Conservation (phyloP, 2,888 invertebrate genomes). For the Nemoura dubitans region DNA sequence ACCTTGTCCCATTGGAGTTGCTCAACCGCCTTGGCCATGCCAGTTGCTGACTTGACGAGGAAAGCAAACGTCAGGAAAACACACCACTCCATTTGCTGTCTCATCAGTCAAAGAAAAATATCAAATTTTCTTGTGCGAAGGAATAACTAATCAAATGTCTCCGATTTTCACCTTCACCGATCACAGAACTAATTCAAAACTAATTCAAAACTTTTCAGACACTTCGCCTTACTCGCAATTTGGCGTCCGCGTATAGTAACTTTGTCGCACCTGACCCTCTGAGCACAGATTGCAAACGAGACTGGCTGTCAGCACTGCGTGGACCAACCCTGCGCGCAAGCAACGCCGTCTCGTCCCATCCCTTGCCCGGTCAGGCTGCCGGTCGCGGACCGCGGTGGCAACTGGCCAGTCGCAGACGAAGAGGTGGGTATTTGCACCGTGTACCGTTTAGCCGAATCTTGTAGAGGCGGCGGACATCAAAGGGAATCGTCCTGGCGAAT, state of each 20-base stretch:
- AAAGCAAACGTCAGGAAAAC: not conserved
- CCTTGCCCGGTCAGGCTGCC: too few species aligned
- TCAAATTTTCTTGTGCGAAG: not conserved
- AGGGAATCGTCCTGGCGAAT: not conserved
- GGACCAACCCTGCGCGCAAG: not conserved
- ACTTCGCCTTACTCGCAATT: too few species aligned
- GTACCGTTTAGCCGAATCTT: not conserved
- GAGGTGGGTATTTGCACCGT: not conserved
- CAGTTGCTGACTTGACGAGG: not conserved
- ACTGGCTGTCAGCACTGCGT: not conserved
- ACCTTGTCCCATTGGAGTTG: not conserved
- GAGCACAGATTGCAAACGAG: not conserved
- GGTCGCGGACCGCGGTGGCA: too few species aligned
- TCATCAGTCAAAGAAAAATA: not conserved
- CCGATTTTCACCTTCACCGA: not conserved
- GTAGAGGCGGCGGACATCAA: not conserved
- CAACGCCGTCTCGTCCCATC: not conserved
- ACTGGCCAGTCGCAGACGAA: not conserved
- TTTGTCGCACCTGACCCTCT: not conserved
- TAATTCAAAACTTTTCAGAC: not conserved
- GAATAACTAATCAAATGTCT: not conserved
- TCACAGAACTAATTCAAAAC: not conserved
- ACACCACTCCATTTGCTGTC: not conserved
- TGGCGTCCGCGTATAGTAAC: too few species aligned
- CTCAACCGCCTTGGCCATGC: not conserved